Base-by-base conservation (phyloP, 2,113 vertebrate species). In the Upupa epops region DNA sequence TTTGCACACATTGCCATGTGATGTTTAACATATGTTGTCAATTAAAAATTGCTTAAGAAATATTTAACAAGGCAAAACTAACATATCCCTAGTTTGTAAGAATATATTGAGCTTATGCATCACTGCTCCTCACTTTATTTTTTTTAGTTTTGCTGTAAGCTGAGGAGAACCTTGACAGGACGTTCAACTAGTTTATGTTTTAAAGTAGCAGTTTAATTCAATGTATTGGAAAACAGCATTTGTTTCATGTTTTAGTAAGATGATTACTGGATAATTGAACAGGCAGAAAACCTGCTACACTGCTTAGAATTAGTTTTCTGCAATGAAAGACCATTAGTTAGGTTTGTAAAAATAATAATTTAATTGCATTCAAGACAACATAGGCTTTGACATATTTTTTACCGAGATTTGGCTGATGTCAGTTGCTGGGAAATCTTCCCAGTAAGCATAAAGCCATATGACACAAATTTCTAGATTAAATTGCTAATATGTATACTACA, bases 1-100 rank as follows among this genome's bases (percentile, higher is more conserved):
- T 97, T 91, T 92, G 93, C 75, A 77, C 79, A 94, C 91, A 89
- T 93, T 97, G 86, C 79, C 96, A 46, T 97, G 95, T 96, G 95
- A 96, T 96, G 83, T 96, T 96, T 83, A 96, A 94, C 95, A 97
- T 95, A 96, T 96, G 96, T 89, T 97, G 94, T 96, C 95, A 96
- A 97, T 97, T 96, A 97, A 97, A 98, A 97, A 86, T 96, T 97
- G 88, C 82, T 98, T 97, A 93, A 97, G 94, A 96, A 96, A 96
- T 97, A 96, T 96, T 97, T 97, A 97, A 92, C 94, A 94, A 97
- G 84, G 82, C 79, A 97, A 94, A 96, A 95, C 58, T 92, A 90
- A 94, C 83, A 90, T 68, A 93, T 5, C 28, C 26, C 82, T 82
- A 70, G 52, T 96, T 93, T 93, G 77, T 92, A 91, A 31, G 89